phyloP scores from a whole-genome alignment of 53 echinoderm and acorn worm species.

The Mesocentrotus franciscanus region DNA sequence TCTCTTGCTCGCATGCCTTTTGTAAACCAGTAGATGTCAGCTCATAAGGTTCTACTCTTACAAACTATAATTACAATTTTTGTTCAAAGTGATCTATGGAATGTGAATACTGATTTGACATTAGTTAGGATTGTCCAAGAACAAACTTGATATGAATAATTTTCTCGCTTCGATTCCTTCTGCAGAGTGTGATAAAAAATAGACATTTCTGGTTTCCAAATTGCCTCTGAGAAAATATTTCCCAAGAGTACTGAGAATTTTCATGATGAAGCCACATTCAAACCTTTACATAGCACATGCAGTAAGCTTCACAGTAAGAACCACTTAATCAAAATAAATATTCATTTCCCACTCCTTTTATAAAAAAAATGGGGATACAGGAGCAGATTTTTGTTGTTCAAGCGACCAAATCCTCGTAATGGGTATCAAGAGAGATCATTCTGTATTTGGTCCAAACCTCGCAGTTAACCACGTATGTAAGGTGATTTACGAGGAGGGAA shows the following conservation, averaged over 20 bases:
- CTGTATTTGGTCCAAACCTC: not conserved
- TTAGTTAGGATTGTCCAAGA: too few species aligned
- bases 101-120: too few species aligned
- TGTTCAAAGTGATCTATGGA: too few species aligned
- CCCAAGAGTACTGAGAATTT: not conserved
- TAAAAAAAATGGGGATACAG: not conserved
- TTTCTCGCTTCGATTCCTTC: too few species aligned
- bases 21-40: too few species aligned
- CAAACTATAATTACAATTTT: too few species aligned
- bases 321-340: not conserved
- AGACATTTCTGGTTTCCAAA: too few species aligned
- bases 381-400: not conserved
- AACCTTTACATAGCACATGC: not conserved
- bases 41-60: too few species aligned
- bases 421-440: not conserved
- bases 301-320: not conserved
- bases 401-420: not conserved
- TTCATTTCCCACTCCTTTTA: not conserved
- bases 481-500: constrained; percentile 49
- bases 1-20: too few species aligned
- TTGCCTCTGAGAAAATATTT: too few species aligned
- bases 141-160: too few species aligned
- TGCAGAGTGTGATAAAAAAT: too few species aligned
- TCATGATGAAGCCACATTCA: not conserved
- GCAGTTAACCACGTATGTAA: not conserved